Evolutionary conservation across 2,888 invertebrate species (phyloP).

Genomic region (Metalampra italica): DNA sequence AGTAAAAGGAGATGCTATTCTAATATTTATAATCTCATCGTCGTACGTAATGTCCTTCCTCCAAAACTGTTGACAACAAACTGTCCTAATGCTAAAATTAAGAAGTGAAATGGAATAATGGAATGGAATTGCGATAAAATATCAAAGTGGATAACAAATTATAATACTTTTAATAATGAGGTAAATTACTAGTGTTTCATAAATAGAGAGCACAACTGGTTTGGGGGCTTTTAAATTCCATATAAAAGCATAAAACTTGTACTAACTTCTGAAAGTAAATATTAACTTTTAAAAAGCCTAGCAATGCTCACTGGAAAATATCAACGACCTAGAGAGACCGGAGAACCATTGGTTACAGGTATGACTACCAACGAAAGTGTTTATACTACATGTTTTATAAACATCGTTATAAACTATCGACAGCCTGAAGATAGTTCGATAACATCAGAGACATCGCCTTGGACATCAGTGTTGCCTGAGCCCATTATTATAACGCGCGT

Average conservation of each 20-base stretch:
- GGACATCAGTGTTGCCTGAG: conserved; percentile 28
- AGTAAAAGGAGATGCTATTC: no score
- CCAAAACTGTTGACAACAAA: not conserved
- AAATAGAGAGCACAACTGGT: not conserved
- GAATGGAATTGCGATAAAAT: conserved; percentile 1
- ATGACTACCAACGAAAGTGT: conserved; percentile 38
- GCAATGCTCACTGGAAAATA: conserved; percentile 12
- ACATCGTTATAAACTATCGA: conserved; percentile 48
- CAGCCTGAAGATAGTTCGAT: conserved; percentile 43
- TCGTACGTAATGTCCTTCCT: not conserved
- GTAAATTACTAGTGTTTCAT: conserved; percentile 21
- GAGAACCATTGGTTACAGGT: conserved; percentile 23
- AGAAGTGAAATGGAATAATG: conserved; percentile 5
- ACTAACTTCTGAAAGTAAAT: no score
- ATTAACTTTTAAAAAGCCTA: conserved; percentile 4
- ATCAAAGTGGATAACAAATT: conserved; percentile 16
- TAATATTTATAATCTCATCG: no score
- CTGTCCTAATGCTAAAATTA: not conserved
- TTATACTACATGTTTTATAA: conserved; percentile 52
- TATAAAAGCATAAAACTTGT: not conserved
- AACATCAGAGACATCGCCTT: conserved; percentile 43
- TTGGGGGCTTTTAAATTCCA: no score
- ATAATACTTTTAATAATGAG: conserved; percentile 40
- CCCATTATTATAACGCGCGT: conserved; percentile 25
- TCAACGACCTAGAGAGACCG: conserved; percentile 8